These are phyloP conservation scores for Pheucticus melanocephalus DNA, from an alignment of 2,113 vertebrate genomes.

Conservation along the genomic window DNA sequence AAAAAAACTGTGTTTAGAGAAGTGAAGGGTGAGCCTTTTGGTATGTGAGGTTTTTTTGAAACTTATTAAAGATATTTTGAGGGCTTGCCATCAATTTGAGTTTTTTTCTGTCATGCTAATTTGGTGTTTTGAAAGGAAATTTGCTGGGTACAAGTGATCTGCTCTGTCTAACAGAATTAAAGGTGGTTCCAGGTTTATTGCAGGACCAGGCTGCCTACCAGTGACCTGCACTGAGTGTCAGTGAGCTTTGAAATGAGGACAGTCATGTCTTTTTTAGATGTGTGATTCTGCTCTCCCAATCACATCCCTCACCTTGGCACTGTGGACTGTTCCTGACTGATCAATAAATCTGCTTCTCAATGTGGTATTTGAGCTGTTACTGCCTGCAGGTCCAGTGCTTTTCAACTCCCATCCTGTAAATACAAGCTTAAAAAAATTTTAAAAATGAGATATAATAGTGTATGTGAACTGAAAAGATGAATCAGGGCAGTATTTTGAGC, in stretches of 20 bases:
- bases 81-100: rapidly evolving
- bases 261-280: not conserved
- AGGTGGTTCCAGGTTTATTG: not conserved
- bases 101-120: not conserved
- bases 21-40: not conserved
- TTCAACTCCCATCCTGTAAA: not conserved
- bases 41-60: conserved; percentile 5
- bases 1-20: not conserved
- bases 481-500: not conserved
- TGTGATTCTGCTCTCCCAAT: not conserved
- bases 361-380: not conserved
- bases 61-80: not conserved
- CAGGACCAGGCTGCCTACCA: not conserved
- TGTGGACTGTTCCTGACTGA: not conserved
- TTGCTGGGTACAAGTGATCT: not conserved
- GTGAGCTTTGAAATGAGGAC: not conserved
- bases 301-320: not conserved
- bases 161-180: not conserved
- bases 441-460: not conserved
- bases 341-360: not conserved
- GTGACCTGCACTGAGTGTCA: not conserved
- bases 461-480: not conserved
- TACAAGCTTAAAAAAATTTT: not conserved
- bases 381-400: not conserved
- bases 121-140: not conserved